Conservation (phyloP, 2,113 vertebrate species). For the Planiliza haematocheilus region DNA sequence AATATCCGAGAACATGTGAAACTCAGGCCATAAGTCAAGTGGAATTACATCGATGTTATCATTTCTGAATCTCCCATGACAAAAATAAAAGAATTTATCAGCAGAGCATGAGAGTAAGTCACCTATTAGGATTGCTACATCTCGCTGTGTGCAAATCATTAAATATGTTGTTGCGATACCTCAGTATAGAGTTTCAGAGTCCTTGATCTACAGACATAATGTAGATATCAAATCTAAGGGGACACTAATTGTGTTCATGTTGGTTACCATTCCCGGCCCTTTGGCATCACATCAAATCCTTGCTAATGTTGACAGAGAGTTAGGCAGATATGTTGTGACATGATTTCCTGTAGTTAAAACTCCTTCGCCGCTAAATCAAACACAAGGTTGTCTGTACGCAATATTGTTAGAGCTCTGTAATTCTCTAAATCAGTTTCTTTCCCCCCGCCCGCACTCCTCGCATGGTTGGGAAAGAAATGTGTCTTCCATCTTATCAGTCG, state of each 20-base stretch:
- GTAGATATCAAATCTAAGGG: constrained; percentile 36
- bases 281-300: constrained; percentile 47
- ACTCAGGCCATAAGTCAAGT: too few species aligned
- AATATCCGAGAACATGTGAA: too few species aligned
- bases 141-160: background rate
- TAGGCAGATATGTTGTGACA: constrained; percentile 36
- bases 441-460: constrained; percentile 28
- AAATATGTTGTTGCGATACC: constrained; percentile 3
- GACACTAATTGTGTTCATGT: constrained; percentile 21
- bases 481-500: constrained; percentile 76
- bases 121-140: background rate
- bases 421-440: constrained; percentile 22
- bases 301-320: constrained; percentile 40
- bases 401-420: constrained; percentile 42
- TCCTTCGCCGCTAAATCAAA: constrained; percentile 22
- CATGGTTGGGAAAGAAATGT: constrained; percentile 59
- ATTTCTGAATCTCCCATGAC: too few species aligned
- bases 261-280: constrained; percentile 49
- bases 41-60: too few species aligned
- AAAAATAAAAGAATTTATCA: too few species aligned
- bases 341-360: constrained; percentile 38
- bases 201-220: constrained; percentile 18
- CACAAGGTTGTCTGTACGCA: constrained; percentile 7
- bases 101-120: background rate
- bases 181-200: background rate